These are phyloP conservation scores for Ophiothrix spiculata DNA, from an alignment of 35 echinoderm and acorn worm species.

Conservation along the genomic window DNA sequence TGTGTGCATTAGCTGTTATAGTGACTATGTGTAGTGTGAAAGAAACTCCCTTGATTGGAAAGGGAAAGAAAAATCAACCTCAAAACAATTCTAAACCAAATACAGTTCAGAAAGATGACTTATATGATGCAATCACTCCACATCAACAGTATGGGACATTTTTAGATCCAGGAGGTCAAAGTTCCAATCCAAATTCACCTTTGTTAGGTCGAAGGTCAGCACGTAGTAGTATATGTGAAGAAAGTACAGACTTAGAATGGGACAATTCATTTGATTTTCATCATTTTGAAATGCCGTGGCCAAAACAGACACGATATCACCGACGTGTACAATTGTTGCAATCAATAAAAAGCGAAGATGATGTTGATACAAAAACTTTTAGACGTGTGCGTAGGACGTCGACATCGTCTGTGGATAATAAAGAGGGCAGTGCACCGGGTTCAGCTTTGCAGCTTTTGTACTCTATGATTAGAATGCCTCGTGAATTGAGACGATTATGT, in stretches of 20 bases:
- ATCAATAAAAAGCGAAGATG: not conserved
- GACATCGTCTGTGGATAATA: not conserved
- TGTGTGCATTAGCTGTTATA: conserved; percentile 40
- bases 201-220: not conserved
- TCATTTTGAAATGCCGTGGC: not conserved
- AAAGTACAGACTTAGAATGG: not conserved
- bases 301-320: not conserved
- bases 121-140: not conserved
- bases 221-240: not conserved
- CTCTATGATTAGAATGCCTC: conserved; percentile 79
- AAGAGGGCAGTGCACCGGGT: conserved; percentile 25
- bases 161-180: not conserved
- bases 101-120: not conserved
- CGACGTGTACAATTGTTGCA: not conserved
- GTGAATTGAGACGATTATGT: conserved; percentile 61
- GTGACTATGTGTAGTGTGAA: conserved; percentile 68
- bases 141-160: not conserved
- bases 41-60: conserved; percentile 52
- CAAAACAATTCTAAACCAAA: not conserved
- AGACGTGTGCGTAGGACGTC: not conserved
- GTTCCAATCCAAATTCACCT: not conserved
- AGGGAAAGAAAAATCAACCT: not conserved
- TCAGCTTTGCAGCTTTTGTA: conserved; percentile 47
- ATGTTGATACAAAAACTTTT: not conserved
- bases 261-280: conserved; percentile 1